These are phyloP conservation scores for Bos indicus DNA, from an alignment of 2,113 vertebrate genomes.

Conservation along the genomic window DNA sequence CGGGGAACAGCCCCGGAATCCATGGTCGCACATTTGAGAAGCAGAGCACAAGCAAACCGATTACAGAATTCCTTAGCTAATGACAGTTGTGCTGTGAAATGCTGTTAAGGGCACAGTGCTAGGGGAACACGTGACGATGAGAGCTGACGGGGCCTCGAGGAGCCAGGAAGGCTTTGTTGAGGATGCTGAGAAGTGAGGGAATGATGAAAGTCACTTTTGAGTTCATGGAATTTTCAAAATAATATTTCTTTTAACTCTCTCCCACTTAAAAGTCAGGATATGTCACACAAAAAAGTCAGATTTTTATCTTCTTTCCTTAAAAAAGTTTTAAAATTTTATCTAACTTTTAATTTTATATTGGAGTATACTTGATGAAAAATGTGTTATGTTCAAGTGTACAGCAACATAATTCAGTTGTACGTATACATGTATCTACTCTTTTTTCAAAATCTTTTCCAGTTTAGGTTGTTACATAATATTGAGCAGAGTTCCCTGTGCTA, in stretches of 20 bases:
- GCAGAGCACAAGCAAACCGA: background rate
- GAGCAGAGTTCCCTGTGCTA: no score
- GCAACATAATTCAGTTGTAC: no score
- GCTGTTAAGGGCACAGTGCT: background rate
- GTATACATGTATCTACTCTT: no score
- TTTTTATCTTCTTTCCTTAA: background rate
- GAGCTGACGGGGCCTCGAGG: accelerated
- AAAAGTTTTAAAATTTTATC: background rate
- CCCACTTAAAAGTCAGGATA: background rate
- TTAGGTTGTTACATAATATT: no score
- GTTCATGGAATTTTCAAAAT: background rate
- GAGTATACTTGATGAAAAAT: background rate
- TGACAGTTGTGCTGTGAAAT: background rate
- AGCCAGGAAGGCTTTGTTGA: background rate
- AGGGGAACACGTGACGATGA: accelerated
- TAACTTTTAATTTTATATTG: background rate
- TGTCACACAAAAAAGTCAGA: background rate
- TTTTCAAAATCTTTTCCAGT: no score
- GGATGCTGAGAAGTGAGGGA: background rate
- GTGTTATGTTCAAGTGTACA: no score
- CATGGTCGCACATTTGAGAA: accelerated
- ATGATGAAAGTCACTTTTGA: background rate
- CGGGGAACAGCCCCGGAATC: background rate
- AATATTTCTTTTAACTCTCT: no score
- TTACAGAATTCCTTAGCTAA: no score